Percentiles rank a stretch among this genome's conserved stretches.
phyloP scores from a whole-genome alignment of 2,888 invertebrate genomes.

The Rhagophthalmus giganteus region DNA sequence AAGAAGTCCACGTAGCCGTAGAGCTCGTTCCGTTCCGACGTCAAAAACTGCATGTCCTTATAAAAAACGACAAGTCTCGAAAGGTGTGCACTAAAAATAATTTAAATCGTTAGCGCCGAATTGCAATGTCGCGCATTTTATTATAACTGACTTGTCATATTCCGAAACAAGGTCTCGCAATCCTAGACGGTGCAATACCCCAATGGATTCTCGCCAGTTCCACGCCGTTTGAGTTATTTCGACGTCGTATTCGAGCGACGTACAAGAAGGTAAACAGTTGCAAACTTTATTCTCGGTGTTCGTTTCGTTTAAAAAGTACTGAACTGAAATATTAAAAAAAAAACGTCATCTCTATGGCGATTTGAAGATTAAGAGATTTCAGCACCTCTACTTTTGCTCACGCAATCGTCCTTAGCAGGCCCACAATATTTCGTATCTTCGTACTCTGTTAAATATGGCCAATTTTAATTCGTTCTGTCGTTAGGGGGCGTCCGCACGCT shows the following conservation, averaged over 20 bases:
- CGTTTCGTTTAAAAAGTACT: neutral
- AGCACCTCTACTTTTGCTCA: neutral
- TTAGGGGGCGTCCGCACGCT: neutral
- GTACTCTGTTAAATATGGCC: neutral
- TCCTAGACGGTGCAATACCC: no score
- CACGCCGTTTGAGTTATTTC: constrained; percentile 8
- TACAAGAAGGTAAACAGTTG: constrained; percentile 11
- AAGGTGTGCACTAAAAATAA: constrained; percentile 47
- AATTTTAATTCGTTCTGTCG: no score
- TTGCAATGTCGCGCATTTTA: no score
- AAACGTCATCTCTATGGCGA: no score
- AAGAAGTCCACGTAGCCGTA: constrained; percentile 71
- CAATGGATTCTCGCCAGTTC: constrained; percentile 4
- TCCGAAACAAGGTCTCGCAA: no score
- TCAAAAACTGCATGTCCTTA: constrained; percentile 70
- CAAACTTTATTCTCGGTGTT: neutral
- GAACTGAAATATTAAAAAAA: no score
- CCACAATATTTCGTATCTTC: constrained; percentile 5
- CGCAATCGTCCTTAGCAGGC: neutral
- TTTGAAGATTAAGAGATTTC: neutral
- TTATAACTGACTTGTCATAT: no score
- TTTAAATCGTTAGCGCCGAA: no score
- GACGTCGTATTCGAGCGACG: constrained; percentile 5
- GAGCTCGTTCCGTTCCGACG: constrained; percentile 67
- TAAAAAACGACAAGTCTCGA: constrained; percentile 67